Evolutionary conservation across 2,113 vertebrate species (phyloP).

Genomic region (Electrona antarctica): DNA sequence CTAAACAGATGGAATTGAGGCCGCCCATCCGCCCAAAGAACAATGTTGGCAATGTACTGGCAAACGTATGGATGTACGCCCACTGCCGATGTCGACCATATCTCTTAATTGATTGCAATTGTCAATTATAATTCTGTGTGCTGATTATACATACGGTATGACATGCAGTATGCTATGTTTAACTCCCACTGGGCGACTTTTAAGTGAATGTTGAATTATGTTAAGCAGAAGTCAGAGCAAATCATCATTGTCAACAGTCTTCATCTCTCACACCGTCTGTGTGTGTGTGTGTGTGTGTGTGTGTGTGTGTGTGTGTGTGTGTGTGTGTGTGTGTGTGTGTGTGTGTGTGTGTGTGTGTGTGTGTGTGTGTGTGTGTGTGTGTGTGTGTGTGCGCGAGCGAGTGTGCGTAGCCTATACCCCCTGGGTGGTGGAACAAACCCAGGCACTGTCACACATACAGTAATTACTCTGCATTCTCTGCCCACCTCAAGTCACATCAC

Average conservation of each 20-base stretch:
- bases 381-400: too few species aligned
- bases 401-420: too few species aligned
- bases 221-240: too few species aligned
- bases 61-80: too few species aligned
- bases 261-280: neutral
- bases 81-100: neutral
- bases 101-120: neutral
- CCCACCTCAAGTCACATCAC: neutral
- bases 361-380: neutral
- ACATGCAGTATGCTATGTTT: neutral
- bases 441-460: too few species aligned
- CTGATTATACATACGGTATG: neutral
- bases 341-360: neutral
- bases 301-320: neutral
- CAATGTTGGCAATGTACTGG: neutral
- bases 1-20: conserved; percentile 33
- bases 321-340: neutral
- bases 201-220: neutral
- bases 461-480: neutral
- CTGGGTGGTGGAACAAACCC: too few species aligned
- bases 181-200: neutral
- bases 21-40: conserved; percentile 13
- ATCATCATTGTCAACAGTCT: neutral
- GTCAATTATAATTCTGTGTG: neutral
- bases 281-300: conserved; percentile 4